phyloP scores from a whole-genome alignment of 2,888 invertebrate genomes.

The Polia nebulosa region DNA sequence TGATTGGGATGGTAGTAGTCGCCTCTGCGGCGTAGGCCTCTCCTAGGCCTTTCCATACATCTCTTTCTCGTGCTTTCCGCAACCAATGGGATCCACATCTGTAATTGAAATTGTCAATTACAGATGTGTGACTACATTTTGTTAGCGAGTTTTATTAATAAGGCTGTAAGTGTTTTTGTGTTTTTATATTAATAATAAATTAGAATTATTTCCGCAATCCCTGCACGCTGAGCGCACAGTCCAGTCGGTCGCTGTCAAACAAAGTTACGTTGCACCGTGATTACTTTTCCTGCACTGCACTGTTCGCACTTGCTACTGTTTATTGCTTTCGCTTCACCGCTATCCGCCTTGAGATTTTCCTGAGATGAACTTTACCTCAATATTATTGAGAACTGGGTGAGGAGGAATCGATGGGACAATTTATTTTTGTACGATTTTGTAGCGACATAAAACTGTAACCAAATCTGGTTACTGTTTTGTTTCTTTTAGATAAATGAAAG shows the following conservation, averaged over 20 bases:
- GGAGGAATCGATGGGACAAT: conserved; percentile 15
- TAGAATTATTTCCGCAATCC: neutral
- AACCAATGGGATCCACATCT: too few relatives aligned
- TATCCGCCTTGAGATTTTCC: conserved; percentile 50
- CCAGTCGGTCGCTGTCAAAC: conserved; percentile 72
- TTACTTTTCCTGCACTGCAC: conserved; percentile 80
- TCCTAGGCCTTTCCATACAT: too few relatives aligned
- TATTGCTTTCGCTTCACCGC: conserved; percentile 70
- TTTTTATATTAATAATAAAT: too few relatives aligned
- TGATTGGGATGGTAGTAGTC: too few relatives aligned
- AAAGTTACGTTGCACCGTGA: conserved; percentile 78
- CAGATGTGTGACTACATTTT: too few relatives aligned
- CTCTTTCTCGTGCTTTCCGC: too few relatives aligned
- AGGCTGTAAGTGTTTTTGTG: too few relatives aligned
- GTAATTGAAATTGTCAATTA: too few relatives aligned
- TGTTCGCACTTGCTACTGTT: conserved; percentile 69
- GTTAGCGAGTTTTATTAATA: too few relatives aligned
- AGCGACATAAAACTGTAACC: too few relatives aligned
- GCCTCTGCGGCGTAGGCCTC: too few relatives aligned
- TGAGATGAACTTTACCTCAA: conserved; percentile 39
- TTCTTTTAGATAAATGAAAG: neutral
- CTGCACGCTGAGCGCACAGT: conserved; percentile 47
- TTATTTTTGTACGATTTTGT: neutral
- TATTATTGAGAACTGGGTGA: conserved; percentile 31
- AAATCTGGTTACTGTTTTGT: neutral